Evolutionary conservation across 2,888 invertebrate species (phyloP), one percentile per base, ranked within the genome.

Genomic region (Himalopsyche anomala): DNA sequence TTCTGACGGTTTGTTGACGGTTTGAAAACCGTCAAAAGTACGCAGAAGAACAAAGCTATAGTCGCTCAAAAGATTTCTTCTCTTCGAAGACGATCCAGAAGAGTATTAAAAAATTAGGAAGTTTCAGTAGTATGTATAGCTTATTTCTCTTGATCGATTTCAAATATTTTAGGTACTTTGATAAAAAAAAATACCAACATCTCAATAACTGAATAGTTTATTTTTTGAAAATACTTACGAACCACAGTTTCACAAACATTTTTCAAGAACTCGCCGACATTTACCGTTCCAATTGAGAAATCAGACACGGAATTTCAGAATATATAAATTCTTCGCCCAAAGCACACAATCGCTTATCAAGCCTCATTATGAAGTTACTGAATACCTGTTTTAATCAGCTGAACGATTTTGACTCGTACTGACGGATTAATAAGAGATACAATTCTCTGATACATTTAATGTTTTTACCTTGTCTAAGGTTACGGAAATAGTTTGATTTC

Each of bases 231-330:
- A 62, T 62, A 19, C 62, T 28, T 28, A 19, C 62, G 19, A 8
- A 62, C n/a, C 62, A 62, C 62, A 62, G 19, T 62, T 62, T 19
- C 19, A 62, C 62, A 62, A 19, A 28, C 62, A 9, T 3, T 62
- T 11, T 28, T 3, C 11, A 28, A 19, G 19, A 62, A 62, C 62
- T 8, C 11, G 9, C 62, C 62, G 28, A 62, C 62, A 62, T 62
- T 62, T 62, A 62, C 62, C 62, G 62, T 62, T 62, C 62, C 28
- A 28, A 62, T 28, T 62, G 62, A 62, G 62, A 62, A 62, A 28
- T 62, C 62, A 19, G 62, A 62, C 6, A 62, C n/a, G 28, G 62
- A 62, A 62, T 62, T 62, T 62, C 28, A 28, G 62, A 62, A 62
- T 62, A 28, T 62, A 62, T 62, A 19, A n/a, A 62, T 62, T 19